Evolutionary conservation across 2,888 invertebrate genomes (phyloP).

Genomic region (Poecilus cupreus): DNA sequence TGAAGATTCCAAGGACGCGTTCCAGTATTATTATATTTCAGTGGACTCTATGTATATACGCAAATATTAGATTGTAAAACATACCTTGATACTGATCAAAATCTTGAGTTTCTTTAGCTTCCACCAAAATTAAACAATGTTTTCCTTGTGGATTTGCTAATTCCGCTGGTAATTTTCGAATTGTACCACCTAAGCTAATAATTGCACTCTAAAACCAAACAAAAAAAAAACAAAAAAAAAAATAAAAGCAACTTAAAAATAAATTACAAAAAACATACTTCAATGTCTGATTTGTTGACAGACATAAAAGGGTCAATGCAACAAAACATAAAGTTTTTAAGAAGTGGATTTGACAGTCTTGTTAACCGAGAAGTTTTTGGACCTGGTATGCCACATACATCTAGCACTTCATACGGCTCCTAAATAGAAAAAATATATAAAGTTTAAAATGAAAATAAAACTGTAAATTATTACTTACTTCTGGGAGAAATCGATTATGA

Average conservation of each 20-base stretch:
- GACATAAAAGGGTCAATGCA: constrained; percentile 73
- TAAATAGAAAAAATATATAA: no score
- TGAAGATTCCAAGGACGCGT: no score
- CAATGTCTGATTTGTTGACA: constrained; percentile 66
- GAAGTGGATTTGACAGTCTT: constrained; percentile 70
- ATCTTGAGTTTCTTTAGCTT: constrained; percentile 67
- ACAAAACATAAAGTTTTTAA: constrained; percentile 75
- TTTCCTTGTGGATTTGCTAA: constrained; percentile 47
- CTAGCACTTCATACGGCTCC: constrained; percentile 76
- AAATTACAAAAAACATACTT: constrained; percentile 64
- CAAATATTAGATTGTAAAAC: constrained; percentile 57
- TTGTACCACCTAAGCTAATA: constrained; percentile 53
- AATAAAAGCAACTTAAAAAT: neutral
- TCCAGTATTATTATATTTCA: no score
- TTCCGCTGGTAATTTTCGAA: constrained; percentile 38
- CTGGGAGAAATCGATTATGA: constrained; percentile 71
- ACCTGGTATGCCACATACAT: constrained; percentile 74
- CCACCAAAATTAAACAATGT: constrained; percentile 68
- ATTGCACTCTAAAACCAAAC: constrained; percentile 58
- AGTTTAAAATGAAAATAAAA: no score
- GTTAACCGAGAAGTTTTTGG: constrained; percentile 73
- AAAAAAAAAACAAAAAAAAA: constrained; percentile 1
- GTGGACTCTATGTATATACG: no score
- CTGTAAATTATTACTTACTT: constrained; percentile 70
- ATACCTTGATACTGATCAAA: constrained; percentile 68